phyloP scores from a whole-genome alignment of 92 coral and sea anemone genomes.

The Nematostella vectensis region DNA sequence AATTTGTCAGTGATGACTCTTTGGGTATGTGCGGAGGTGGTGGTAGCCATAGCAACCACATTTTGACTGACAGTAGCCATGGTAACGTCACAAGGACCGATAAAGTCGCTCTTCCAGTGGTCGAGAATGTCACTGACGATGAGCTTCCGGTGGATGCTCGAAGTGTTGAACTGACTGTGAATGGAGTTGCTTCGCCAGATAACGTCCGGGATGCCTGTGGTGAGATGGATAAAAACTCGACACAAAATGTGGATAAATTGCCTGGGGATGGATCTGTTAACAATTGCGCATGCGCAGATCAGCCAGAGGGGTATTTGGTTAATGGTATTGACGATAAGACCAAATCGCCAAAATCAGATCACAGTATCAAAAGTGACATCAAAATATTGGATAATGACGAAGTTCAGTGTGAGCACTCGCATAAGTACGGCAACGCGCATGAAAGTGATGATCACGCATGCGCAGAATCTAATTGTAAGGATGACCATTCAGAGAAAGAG shows the following conservation, averaged over 20 bases:
- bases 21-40: constrained; percentile 38
- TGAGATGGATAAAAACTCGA: background rate
- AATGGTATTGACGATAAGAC: background rate
- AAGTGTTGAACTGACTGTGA: background rate
- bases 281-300: background rate
- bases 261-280: background rate
- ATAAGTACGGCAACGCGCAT: constrained; percentile 16
- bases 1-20: constrained; percentile 75
- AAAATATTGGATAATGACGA: constrained; percentile 70
- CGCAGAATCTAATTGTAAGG: too few relatives aligned
- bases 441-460: too few relatives aligned
- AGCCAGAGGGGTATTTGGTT: background rate
- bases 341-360: constrained; percentile 90
- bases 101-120: constrained; percentile 58
- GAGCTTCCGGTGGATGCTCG: constrained; percentile 37
- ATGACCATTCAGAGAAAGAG: constrained; percentile 12
- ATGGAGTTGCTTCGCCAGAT: background rate
- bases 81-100: constrained; percentile 32
- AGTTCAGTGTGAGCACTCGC: constrained; percentile 92
- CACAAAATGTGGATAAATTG: background rate
- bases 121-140: constrained; percentile 87
- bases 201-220: background rate
- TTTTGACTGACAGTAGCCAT: constrained; percentile 1
- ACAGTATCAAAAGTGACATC: constrained; percentile 77
- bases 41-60: constrained; percentile 14